Base-by-base conservation (phyloP, 2,888 invertebrate genomes). In the Chaetogeoica ovagalla region DNA sequence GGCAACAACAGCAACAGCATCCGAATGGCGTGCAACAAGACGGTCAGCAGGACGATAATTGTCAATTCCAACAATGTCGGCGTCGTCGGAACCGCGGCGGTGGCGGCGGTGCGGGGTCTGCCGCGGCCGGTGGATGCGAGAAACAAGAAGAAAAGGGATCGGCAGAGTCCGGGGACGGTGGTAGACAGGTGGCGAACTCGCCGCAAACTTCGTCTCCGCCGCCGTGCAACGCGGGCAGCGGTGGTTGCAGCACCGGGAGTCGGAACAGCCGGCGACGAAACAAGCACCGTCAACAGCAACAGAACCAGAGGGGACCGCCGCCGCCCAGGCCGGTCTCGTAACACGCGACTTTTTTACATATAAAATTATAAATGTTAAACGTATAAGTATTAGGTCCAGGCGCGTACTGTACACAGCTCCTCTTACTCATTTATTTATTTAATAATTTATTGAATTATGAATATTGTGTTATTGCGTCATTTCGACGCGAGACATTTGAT, bases 261-360 rank as follows among this genome's bases (percentile, higher is more conserved):
- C 57, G 57, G 19, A 75, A 23, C 5, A 75, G 75, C 21, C 66
- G 75, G 5, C 75, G 75, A 23, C 65, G 75, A n/a, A 75, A 75
- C 43, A 75, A 57, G 57, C 65, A 75, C 0, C 57, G 66, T 4
- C 65, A 66, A 23, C 65, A 43, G 13, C 75, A 66, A 11, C 48
- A 48, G 9, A 7, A 48, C 9, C 48, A 48, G 48, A 39, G 8
- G 39, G 39, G 8, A 39, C 39, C 39, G 39, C 39, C 39, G 39
- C 39, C 39, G 39, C 8, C 39, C 39, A 39, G 39, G 39, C 39
- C 39, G 39, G 39, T 39, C 39, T 39, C 39, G 39, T 39, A 39
- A 39, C 8, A 8, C 39, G 39, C 39, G 39, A 39, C 4, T 39
- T 39, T 39, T 39, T 39, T 8, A 39, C 39, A 8, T 39, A n/a